Conservation (phyloP, 1,140 invertebrate genomes). For the Eciton burchellii region DNA sequence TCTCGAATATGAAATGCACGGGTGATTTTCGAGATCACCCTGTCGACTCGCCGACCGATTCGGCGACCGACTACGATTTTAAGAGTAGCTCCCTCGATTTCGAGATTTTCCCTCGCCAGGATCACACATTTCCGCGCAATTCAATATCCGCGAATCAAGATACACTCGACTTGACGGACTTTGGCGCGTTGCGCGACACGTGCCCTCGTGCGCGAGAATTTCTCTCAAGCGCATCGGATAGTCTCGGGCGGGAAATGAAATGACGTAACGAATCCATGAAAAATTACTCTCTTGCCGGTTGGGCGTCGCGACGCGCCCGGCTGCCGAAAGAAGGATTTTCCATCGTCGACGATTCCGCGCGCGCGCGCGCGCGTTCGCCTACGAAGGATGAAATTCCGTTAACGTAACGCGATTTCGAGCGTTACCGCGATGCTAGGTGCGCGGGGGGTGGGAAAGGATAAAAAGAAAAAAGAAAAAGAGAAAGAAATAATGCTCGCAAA, state of each 20-base stretch:
- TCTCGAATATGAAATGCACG: conserved; percentile 23
- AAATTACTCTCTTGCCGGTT: neutral
- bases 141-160: neutral
- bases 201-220: neutral
- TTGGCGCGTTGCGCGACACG: neutral
- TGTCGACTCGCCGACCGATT: neutral
- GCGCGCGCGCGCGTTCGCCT: neutral
- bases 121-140: conserved; percentile 3
- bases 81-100: neutral
- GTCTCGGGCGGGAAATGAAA: neutral
- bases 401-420: conserved; percentile 15
- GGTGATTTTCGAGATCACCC: conserved; percentile 27
- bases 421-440: neutral
- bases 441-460: too few species aligned
- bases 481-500: neutral
- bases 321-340: conserved; percentile 25
- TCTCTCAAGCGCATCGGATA: conserved; percentile 9
- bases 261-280: neutral
- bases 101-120: neutral
- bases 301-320: conserved; percentile 16
- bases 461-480: too few species aligned
- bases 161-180: neutral
- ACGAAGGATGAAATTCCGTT: conserved; percentile 20
- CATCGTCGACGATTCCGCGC: conserved; percentile 9
- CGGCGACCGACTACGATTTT: neutral